Conservation (phyloP, 2,113 vertebrate genomes). For the Dendrocopos noguchii region DNA sequence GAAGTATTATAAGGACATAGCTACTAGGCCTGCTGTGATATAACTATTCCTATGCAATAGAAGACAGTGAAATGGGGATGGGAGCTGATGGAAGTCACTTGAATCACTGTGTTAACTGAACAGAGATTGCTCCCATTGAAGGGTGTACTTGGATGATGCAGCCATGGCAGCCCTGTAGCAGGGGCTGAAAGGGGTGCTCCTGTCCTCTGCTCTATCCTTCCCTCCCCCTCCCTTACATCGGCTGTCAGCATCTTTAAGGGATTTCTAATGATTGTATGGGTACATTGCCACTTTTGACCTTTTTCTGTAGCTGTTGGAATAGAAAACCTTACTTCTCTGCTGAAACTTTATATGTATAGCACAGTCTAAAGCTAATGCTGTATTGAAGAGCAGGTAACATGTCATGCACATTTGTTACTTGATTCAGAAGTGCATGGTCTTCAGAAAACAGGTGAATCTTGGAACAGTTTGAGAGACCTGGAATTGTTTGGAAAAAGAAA, state of each 20-base stretch:
- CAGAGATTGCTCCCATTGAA: background rate
- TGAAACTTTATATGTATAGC: background rate
- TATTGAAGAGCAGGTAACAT: background rate
- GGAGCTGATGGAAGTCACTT: background rate
- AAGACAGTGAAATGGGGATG: background rate
- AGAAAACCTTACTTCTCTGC: background rate
- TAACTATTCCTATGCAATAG: background rate
- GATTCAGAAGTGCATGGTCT: background rate
- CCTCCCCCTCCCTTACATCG: fast-evolving
- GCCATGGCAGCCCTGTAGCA: fast-evolving
- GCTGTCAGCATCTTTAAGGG: background rate
- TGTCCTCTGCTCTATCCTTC: fast-evolving
- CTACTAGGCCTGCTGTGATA: constrained; percentile 40
- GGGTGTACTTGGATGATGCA: background rate
- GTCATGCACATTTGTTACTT: background rate
- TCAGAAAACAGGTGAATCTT: background rate
- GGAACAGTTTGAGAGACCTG: background rate
- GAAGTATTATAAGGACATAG: constrained; percentile 22
- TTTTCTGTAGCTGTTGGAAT: background rate
- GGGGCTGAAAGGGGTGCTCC: background rate
- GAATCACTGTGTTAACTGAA: fast-evolving
- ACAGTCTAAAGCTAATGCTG: background rate
- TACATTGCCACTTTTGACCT: background rate
- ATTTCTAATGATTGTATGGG: background rate
- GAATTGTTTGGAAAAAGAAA: background rate